A percentile compares a stretch with the other conserved stretches of the same genome.
Evolutionary conservation across 2,113 vertebrate genomes (phyloP).

Genomic region (Gadus chalcogrammus): DNA sequence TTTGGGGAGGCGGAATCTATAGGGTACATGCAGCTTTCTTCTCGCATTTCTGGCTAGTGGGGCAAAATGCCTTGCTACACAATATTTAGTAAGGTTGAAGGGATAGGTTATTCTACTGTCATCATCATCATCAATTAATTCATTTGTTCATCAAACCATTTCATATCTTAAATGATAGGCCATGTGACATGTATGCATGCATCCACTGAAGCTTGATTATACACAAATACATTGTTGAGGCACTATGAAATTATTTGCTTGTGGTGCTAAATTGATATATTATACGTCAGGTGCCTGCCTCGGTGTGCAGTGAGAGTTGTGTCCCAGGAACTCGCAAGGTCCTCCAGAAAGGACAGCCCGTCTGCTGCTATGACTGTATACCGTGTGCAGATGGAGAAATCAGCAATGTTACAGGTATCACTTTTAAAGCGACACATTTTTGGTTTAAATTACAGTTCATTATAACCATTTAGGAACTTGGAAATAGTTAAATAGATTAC

Average conservation of each 20-base stretch:
- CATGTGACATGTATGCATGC: neutral
- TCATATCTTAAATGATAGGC: neutral
- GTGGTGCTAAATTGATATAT: conserved; percentile 16
- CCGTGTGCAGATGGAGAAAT: conserved; percentile 48
- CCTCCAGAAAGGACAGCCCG: conserved; percentile 42
- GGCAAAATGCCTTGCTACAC: conserved; percentile 30
- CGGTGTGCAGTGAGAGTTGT: conserved; percentile 50
- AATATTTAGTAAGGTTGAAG: conserved; percentile 11
- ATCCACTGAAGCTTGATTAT: neutral
- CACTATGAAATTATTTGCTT: no score
- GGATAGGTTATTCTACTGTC: no score
- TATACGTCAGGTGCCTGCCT: conserved; percentile 47
- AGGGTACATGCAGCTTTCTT: conserved; percentile 36
- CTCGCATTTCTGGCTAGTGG: conserved; percentile 26
- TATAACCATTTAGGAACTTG: no score
- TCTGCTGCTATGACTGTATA: conserved; percentile 50
- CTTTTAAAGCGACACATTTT: no score
- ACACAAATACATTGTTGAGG: no score
- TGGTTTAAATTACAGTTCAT: no score
- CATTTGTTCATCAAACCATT: no score
- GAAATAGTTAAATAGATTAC: no score
- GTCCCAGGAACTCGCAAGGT: conserved; percentile 44
- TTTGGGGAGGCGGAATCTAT: conserved; percentile 44
- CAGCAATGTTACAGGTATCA: conserved; percentile 45
- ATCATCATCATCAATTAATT: no score